Conservation (phyloP, 2,113 vertebrate species). For the Mionectes macconnelli region DNA sequence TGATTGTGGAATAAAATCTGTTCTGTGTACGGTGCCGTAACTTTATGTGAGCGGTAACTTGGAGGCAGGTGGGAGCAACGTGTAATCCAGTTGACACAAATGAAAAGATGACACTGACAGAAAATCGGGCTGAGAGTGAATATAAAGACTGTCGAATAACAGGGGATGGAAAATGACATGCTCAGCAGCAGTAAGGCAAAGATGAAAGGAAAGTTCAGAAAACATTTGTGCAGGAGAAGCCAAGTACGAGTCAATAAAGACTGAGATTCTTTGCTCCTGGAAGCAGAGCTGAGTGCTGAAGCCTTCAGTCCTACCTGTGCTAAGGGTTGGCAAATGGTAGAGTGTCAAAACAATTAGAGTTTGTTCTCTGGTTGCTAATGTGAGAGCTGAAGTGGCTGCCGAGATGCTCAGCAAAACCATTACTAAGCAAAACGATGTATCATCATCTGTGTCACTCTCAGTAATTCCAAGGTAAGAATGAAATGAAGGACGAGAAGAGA, state of each 20-base stretch:
- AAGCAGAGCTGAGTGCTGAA: not conserved
- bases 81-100: conserved; percentile 28
- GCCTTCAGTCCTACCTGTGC: not conserved
- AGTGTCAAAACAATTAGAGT: conserved; percentile 15
- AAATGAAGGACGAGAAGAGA: not conserved
- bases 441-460: not conserved
- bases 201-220: conserved; percentile 1
- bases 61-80: conserved; percentile 36
- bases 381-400: not conserved
- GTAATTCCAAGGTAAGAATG: conserved; percentile 30
- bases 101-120: not conserved
- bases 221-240: not conserved
- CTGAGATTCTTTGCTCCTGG: not conserved
- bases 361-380: conserved; percentile 17
- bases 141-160: not conserved
- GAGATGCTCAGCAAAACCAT: conserved; percentile 11
- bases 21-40: not conserved
- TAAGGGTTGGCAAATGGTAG: not conserved
- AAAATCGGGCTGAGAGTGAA: not conserved
- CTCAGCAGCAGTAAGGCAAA: not conserved
- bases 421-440: conserved; percentile 8
- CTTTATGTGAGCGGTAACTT: not conserved
- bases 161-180: not conserved
- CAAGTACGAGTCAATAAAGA: not conserved
- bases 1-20: not conserved